A percentile compares a stretch with the other conserved stretches of the same genome.
These are phyloP conservation scores for Drosophila algonquin DNA, from an alignment of 2,888 invertebrate genomes.

Conservation along the genomic window DNA sequence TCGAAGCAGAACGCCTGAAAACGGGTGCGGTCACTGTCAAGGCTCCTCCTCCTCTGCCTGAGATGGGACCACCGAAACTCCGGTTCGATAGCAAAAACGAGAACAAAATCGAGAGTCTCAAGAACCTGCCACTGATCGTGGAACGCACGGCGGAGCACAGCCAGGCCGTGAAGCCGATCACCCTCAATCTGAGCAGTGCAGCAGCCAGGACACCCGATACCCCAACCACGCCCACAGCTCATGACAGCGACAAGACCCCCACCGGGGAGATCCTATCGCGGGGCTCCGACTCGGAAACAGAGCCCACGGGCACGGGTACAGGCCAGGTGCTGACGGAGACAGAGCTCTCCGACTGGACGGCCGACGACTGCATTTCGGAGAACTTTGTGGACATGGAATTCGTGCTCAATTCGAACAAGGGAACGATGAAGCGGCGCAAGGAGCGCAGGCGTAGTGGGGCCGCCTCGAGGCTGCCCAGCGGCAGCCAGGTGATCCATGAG, in stretches of 20 bases:
- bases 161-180: constrained; percentile 79
- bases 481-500: constrained; percentile 66
- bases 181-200: constrained; percentile 70
- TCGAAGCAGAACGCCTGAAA: constrained; percentile 60
- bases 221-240: constrained; percentile 62
- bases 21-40: background rate
- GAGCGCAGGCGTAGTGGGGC: constrained; percentile 77
- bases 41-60: constrained; percentile 65
- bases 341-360: constrained; percentile 95
- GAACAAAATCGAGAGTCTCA: constrained; percentile 83
- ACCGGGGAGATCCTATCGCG: constrained; percentile 79
- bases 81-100: constrained; percentile 84
- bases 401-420: constrained; percentile 85
- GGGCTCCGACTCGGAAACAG: constrained; percentile 89
- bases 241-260: constrained; percentile 83
- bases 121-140: constrained; percentile 82
- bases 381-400: constrained; percentile 89
- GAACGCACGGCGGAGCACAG: constrained; percentile 70
- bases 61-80: constrained; percentile 74
- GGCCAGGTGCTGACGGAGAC: constrained; percentile 91
- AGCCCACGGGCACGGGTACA: constrained; percentile 86
- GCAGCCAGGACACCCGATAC: constrained; percentile 63
- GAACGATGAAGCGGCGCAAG: constrained; percentile 82
- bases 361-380: constrained; percentile 91
- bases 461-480: constrained; percentile 76